Conservation (phyloP, 2,113 vertebrate genomes). For the Leucopsar rothschildi region DNA sequence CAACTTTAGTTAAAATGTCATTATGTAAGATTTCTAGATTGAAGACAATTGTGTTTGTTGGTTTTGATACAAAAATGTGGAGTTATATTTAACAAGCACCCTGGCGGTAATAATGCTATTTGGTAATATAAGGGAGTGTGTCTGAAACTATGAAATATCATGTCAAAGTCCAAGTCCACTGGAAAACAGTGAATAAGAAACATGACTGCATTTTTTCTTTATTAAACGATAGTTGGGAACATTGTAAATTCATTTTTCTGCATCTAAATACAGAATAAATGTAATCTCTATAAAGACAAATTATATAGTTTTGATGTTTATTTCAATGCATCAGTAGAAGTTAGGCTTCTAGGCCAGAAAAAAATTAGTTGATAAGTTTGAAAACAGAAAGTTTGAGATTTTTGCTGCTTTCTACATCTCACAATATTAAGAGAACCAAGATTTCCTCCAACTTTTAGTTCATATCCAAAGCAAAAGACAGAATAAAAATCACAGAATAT, state of each 20-base stretch:
- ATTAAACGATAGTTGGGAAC: not conserved
- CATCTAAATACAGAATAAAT: not conserved
- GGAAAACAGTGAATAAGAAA: not conserved
- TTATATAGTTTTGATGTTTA: not conserved
- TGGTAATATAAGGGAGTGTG: not conserved
- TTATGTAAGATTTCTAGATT: conserved; percentile 36
- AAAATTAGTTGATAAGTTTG: not conserved
- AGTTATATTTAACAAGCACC: conserved; percentile 3
- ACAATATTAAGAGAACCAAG: not conserved
- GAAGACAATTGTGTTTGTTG: conserved; percentile 40
- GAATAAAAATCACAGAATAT: not conserved
- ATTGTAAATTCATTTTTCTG: not conserved
- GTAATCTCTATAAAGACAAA: not conserved
- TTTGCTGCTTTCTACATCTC: not conserved
- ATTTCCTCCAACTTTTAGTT: not conserved
- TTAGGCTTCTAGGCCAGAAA: not conserved
- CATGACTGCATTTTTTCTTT: not conserved
- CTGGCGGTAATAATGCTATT: not conserved
- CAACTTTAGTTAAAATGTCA: conserved; percentile 28
- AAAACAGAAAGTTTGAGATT: not conserved
- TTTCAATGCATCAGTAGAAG: not conserved
- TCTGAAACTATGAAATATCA: not conserved
- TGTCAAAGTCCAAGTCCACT: not conserved
- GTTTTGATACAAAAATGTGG: conserved; percentile 34
- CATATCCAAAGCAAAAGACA: not conserved